A percentile compares a stretch with the other conserved stretches of the same genome.
These are phyloP conservation scores for Abrostola tripartita DNA, from an alignment of 2,888 invertebrate species.

Conservation along the genomic window DNA sequence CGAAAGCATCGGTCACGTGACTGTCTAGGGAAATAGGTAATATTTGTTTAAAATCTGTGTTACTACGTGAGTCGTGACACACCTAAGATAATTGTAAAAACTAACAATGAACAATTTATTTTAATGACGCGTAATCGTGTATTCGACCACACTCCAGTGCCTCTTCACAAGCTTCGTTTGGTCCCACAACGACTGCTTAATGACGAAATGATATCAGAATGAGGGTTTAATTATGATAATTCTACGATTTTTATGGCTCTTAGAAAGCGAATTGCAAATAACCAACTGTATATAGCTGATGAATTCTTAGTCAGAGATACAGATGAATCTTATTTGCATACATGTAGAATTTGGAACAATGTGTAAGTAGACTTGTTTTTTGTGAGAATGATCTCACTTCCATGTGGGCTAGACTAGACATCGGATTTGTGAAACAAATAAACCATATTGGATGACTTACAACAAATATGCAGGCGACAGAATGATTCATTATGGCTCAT, in stretches of 20 bases:
- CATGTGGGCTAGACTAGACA: constrained; percentile 65
- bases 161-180: constrained; percentile 45
- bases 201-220: constrained; percentile 48
- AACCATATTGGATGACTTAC: constrained; percentile 41
- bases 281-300: constrained; percentile 28
- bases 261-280: constrained; percentile 50
- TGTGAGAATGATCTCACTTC: constrained; percentile 68
- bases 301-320: constrained; percentile 20
- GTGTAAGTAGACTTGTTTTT: constrained; percentile 53
- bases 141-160: constrained; percentile 42
- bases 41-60: constrained; percentile 31
- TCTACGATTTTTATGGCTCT: constrained; percentile 38
- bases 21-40: constrained; percentile 31
- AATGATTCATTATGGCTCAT: constrained; percentile 39
- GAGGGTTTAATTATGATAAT: constrained; percentile 54
- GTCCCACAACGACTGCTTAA: constrained; percentile 50
- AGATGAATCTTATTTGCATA: constrained; percentile 47
- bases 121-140: constrained; percentile 59
- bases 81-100: constrained; percentile 54
- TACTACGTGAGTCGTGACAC: constrained; percentile 29
- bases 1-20: constrained; percentile 21
- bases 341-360: constrained; percentile 50
- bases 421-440: constrained; percentile 40
- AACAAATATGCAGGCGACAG: constrained; percentile 17
- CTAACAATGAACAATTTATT: constrained; percentile 59